phyloP scores from a whole-genome alignment of 1,140 invertebrate genomes.

The Drosophila burlai region DNA sequence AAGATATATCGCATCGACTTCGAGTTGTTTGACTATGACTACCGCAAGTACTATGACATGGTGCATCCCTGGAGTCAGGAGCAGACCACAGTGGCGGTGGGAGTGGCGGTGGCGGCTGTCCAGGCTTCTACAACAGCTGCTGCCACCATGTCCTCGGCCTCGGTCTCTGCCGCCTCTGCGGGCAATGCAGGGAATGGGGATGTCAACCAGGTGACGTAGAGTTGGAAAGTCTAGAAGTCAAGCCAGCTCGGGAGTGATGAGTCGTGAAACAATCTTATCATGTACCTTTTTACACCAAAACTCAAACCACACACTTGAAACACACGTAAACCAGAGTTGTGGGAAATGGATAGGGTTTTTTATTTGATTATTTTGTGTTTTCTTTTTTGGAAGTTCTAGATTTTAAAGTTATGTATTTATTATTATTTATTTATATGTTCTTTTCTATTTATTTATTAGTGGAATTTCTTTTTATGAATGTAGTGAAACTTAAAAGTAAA shows the following conservation, averaged over 20 bases:
- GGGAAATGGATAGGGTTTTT: background rate
- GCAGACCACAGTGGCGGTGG: slow-evolving; percentile 39
- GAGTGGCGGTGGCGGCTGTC: background rate
- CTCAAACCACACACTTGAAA: slow-evolving; percentile 14
- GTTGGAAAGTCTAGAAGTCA: slow-evolving; percentile 8
- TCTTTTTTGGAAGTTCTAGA: background rate
- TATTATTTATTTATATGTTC: too few relatives aligned
- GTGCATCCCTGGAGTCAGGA: slow-evolving; percentile 77
- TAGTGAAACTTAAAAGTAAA: too few relatives aligned
- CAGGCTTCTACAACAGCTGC: slow-evolving; percentile 3
- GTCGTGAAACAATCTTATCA: slow-evolving; percentile 77
- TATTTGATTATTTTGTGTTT: background rate
- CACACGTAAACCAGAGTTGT: slow-evolving; percentile 5
- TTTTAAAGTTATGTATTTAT: background rate
- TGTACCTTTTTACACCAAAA: slow-evolving; percentile 71
- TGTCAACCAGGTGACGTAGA: slow-evolving; percentile 37
- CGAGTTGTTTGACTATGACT: slow-evolving; percentile 89
- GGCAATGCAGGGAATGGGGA: background rate
- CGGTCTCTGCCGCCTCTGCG: background rate
- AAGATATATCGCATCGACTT: slow-evolving; percentile 91
- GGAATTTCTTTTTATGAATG: too few relatives aligned
- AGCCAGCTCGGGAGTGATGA: slow-evolving; percentile 33
- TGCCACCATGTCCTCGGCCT: background rate
- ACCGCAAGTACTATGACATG: slow-evolving; percentile 87
- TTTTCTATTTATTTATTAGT: too few relatives aligned